These are phyloP conservation scores for Caranx ignobilis DNA, from an alignment of 2,113 vertebrate species.

Conservation along the genomic window DNA sequence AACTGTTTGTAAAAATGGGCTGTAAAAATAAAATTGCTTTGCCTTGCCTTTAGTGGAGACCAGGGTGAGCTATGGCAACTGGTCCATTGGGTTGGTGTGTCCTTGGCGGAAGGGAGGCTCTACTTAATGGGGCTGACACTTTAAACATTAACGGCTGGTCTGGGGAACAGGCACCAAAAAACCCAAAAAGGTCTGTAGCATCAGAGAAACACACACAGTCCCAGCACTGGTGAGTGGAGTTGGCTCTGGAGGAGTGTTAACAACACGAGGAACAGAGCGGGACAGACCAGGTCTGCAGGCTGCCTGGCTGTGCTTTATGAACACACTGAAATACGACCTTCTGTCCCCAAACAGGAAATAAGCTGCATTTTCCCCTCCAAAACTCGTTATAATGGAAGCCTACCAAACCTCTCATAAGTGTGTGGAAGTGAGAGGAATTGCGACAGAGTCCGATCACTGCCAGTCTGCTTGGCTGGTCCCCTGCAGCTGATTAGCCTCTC, in stretches of 20 bases:
- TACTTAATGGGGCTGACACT: constrained; percentile 62
- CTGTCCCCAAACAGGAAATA: constrained; percentile 65
- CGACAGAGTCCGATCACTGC: constrained; percentile 31
- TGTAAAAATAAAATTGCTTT: too few relatives aligned
- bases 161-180: constrained; percentile 33
- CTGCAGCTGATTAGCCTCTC: constrained; percentile 64
- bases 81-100: constrained; percentile 50
- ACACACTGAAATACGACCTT: constrained; percentile 63
- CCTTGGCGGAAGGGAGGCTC: constrained; percentile 57
- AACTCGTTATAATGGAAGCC: constrained; percentile 39
- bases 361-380: constrained; percentile 40
- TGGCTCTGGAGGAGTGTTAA: constrained; percentile 53
- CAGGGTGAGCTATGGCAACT: constrained; percentile 60
- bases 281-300: constrained; percentile 39
- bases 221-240: constrained; percentile 35
- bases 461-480: constrained; percentile 51
- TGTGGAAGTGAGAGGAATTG: constrained; percentile 23
- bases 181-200: constrained; percentile 8
- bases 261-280: constrained; percentile 45
- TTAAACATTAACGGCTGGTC: constrained; percentile 77
- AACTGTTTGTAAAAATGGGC: too few relatives aligned
- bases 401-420: constrained; percentile 45
- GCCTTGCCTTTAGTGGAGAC: constrained; percentile 8
- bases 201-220: constrained; percentile 27
- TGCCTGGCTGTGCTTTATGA: constrained; percentile 52